phyloP scores from a whole-genome alignment of 2,888 invertebrate genomes.

The Thalpophila matura region DNA sequence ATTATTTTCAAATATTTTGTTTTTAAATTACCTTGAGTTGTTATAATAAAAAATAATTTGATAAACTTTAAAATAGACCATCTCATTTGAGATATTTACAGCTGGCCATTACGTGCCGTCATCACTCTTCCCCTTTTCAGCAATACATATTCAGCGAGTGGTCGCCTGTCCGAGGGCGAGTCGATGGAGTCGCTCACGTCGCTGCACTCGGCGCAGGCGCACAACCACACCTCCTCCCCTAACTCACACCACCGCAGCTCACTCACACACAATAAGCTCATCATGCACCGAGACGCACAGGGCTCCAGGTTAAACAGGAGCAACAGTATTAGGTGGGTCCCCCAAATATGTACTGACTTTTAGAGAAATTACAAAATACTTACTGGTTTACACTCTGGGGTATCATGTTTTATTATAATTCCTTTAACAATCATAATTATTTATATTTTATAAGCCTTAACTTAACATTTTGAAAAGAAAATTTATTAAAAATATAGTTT shows the following conservation, averaged over 20 bases:
- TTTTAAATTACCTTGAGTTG: constrained; percentile 8
- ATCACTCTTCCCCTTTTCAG: constrained; percentile 88
- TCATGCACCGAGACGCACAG: constrained; percentile 91
- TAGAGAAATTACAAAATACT: background rate
- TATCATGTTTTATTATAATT: constrained; percentile 1
- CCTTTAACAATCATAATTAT: background rate
- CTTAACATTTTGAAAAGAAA: background rate
- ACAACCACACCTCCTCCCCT: constrained; percentile 93
- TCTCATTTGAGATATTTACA: constrained; percentile 53
- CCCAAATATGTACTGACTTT: constrained; percentile 41
- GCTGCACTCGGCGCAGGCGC: constrained; percentile 94
- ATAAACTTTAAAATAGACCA: constrained; percentile 11
- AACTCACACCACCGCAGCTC: constrained; percentile 92
- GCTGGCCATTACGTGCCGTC: constrained; percentile 79
- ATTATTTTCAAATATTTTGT: constrained; percentile 19
- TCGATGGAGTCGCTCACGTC: constrained; percentile 96
- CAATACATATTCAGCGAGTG: constrained; percentile 94
- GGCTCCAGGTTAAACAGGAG: constrained; percentile 95
- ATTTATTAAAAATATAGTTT: background rate
- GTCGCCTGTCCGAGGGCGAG: constrained; percentile 96
- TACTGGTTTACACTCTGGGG: constrained; percentile 24
- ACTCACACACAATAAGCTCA: constrained; percentile 91
- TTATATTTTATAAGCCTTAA: background rate
- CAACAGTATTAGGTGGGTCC: constrained; percentile 96
- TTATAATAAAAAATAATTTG: too few relatives aligned